These are phyloP conservation scores for Notodonta dromedarius DNA, from an alignment of 2,888 invertebrate species.

Conservation along the genomic window DNA sequence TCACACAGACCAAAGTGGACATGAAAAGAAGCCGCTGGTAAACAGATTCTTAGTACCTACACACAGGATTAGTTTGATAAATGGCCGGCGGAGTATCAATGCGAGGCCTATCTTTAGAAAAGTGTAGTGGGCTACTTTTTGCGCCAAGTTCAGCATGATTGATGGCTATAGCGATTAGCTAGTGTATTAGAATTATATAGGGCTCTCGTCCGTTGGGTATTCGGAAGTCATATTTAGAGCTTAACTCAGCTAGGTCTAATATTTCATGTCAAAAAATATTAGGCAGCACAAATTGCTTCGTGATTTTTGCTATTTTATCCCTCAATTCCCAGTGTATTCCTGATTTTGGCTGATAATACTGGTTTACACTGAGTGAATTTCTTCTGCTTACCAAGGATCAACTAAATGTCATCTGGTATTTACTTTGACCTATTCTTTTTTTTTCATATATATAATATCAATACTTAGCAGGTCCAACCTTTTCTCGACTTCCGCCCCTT, in stretches of 20 bases:
- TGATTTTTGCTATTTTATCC: too few relatives aligned
- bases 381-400: too few relatives aligned
- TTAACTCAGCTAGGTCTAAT: neutral
- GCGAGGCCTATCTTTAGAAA: constrained; percentile 3
- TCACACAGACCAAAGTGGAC: neutral
- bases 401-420: too few relatives aligned
- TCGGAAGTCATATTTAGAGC: neutral
- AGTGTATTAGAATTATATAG: constrained; percentile 4
- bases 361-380: too few relatives aligned
- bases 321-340: too few relatives aligned
- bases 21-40: neutral
- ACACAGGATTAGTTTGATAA: constrained; percentile 8
- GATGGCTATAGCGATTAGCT: constrained; percentile 3
- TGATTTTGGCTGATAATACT: too few relatives aligned
- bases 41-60: neutral
- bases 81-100: constrained; percentile 3
- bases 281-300: neutral
- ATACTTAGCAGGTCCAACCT: too few relatives aligned
- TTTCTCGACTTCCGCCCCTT: too few relatives aligned
- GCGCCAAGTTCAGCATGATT: neutral
- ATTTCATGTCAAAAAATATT: neutral
- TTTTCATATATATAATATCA: too few relatives aligned
- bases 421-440: too few relatives aligned
- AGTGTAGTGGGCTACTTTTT: constrained; percentile 3
- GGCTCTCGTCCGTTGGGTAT: neutral